Base-by-base conservation (phyloP, 2,797 vertebrate species). In the Momotus momota region DNA sequence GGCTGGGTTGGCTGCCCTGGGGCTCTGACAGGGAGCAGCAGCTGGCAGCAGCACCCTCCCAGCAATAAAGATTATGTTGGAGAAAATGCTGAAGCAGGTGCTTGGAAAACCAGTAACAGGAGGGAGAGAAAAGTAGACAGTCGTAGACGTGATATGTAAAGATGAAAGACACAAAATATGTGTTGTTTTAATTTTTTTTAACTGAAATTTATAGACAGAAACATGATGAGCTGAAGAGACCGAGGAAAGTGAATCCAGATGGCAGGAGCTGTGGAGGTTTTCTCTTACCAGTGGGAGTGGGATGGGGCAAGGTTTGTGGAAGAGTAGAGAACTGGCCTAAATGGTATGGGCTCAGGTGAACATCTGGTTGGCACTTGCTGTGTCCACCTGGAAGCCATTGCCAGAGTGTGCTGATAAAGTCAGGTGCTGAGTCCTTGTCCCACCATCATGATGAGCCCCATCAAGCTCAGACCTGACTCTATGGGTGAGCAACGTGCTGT, bases 71-170 rank as follows among this genome's bases (percentile, higher is more conserved):
- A n/a, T 61, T 9, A 0, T 40, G 57, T 15, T 86, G 75, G 60
- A 83, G 86, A 83, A 89, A 45, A 51, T 33, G 70, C 80, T 84
- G 80, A 46, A 81, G 40, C 86, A 82, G 81, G 69, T 90, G 88
- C 82, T 84, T 86, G 64, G 74, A 65, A 94, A 86, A 81, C 16
- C 80, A 78, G n/a, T 17, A 65, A 45, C 61, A 85, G 81, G 64
- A 23, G 27, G 48, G 74, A 66, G 67, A 82, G 67, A 82, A 87
- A 88, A 73, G 57, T 1, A 91, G 70, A 5, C 58, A 62, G 46
- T 45, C 25, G 1, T 3, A 64, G 70, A 29, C 1, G 0, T 58
- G 86, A 27, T 43, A 60, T 45, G 46, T 61, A 69, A 72, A 77
- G 73, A 86, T 54, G 40, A 84, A 90, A 92, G 74, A 35, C 38